These are phyloP conservation scores for Manis crassicaudata DNA, from an alignment of 2,797 vertebrate genomes.

Conservation along the genomic window DNA sequence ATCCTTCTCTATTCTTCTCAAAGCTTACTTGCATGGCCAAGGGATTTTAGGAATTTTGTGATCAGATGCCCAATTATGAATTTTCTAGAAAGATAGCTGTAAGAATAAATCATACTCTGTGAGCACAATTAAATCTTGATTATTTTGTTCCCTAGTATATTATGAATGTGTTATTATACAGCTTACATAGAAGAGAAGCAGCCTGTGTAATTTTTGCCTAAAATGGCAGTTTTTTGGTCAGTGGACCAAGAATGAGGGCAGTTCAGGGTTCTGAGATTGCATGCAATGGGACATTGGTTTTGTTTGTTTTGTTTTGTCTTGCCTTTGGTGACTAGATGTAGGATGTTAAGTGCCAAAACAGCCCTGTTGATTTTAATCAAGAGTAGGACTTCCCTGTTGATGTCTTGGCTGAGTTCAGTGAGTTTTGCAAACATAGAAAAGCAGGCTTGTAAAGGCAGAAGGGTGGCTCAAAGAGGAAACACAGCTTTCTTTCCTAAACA, in stretches of 20 bases:
- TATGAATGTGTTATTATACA: constrained; percentile 13
- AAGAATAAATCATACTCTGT: neutral
- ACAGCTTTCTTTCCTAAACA: constrained; percentile 29
- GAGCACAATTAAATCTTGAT: neutral
- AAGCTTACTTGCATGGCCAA: neutral
- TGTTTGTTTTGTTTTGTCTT: constrained; percentile 50
- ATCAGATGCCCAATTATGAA: neutral
- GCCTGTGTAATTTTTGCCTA: constrained; percentile 21
- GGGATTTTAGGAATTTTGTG: constrained; percentile 2
- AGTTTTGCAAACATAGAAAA: constrained; percentile 54
- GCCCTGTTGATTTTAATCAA: constrained; percentile 45
- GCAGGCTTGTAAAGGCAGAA: constrained; percentile 13
- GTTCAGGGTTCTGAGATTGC: constrained; percentile 1
- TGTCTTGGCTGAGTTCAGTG: neutral
- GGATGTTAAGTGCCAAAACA: constrained; percentile 18
- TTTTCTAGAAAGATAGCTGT: constrained; percentile 25
- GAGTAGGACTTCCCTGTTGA: constrained; percentile 44
- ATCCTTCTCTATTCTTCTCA: neutral
- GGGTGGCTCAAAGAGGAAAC: constrained; percentile 7
- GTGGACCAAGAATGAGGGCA: constrained; percentile 21
- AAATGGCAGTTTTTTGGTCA: constrained; percentile 44
- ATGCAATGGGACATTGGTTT: constrained; percentile 14
- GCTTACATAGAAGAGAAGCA: neutral
- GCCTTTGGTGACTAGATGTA: constrained; percentile 56
- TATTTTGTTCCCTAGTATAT: neutral